Conservation (phyloP, 2,797 vertebrate species). For the Clamator glandarius region DNA sequence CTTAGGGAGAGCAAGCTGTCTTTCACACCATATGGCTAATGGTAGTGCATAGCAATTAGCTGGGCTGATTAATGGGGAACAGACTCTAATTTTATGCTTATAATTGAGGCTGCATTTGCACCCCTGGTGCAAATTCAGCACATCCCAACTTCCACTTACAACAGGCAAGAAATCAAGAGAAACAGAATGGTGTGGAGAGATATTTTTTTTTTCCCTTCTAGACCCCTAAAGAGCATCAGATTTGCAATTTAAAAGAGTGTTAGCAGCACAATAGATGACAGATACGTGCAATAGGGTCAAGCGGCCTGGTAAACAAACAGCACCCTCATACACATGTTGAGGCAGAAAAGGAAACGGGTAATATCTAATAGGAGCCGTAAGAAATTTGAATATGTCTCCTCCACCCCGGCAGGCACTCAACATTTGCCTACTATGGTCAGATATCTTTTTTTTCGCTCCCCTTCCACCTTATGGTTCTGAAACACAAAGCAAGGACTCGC, state of each 20-base stretch:
- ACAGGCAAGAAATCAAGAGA: conserved; percentile 82
- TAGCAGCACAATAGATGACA: conserved; percentile 80
- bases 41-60: conserved; percentile 94
- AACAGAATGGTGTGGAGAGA: conserved; percentile 76
- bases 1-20: conserved; percentile 89
- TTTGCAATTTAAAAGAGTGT: conserved; percentile 82
- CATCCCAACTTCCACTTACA: conserved; percentile 83
- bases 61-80: conserved; percentile 97
- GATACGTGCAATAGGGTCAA: conserved; percentile 82
- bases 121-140: conserved; percentile 88
- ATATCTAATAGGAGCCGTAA: conserved; percentile 75
- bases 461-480: conserved; percentile 48
- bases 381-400: conserved; percentile 77
- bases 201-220: conserved; percentile 57
- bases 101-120: conserved; percentile 89
- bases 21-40: conserved; percentile 98
- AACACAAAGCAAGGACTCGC: conserved; percentile 57
- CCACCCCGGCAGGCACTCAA: conserved; percentile 22
- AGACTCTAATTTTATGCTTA: conserved; percentile 94
- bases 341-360: conserved; percentile 67
- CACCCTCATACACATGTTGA: conserved; percentile 71
- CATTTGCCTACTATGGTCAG: conserved; percentile 66
- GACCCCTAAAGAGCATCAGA: conserved; percentile 82
- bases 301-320: conserved; percentile 80
- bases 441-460: conserved; percentile 35